Evolutionary conservation across 2,797 vertebrate species (phyloP), one percentile per base, ranked within the genome.

Genomic region (Gymnopithys bicolor): DNA sequence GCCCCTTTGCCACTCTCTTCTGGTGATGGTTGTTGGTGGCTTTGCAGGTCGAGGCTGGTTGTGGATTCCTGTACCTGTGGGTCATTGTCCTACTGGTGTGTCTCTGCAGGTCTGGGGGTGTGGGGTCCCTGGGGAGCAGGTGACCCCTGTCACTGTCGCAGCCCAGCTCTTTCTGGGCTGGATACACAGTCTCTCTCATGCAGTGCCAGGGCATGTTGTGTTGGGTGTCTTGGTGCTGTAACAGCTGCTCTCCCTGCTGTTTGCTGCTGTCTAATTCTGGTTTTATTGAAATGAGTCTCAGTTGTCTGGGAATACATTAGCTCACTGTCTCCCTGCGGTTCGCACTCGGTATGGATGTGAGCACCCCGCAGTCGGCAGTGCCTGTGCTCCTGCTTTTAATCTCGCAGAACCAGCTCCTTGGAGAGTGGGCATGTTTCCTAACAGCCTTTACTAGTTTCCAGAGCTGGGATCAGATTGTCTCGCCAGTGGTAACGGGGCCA

Each of bases 281-380:
- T 93, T 85, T 76, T 74, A 96, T 89, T 95, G 95, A 94, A 97
- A 96, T 90, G 91, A 94, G 67, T 82, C 85, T 69, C 82, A 95
- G 85, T 90, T 66, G 86, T 73, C 52, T 83, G 94, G 70, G 96
- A 85, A 94, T 75, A 10, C 66, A 93, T 95, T 67, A 86, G 84
- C 74, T 90, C 51, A 28, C 77, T 55, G 33, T 71, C 43, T 95
- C 84, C 93, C 90, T 13, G 74, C 12, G 86, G 89, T 79, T 74
- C 56, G 55, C 64, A 0, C 89, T 19, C 90, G n/a, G 70, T 28
- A 3, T 24, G 22, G 93, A 41, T 73, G 91, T 24, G 83, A 94
- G 64, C 17, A n/a, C 70, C 6, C 39, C 48, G 19, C 84, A 28
- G 67, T 74, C 70, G 64, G 56, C 68, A 87, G 75, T 14, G 3